phyloP scores from a whole-genome alignment of 2,113 vertebrate species.

The Barnardius zonarius region DNA sequence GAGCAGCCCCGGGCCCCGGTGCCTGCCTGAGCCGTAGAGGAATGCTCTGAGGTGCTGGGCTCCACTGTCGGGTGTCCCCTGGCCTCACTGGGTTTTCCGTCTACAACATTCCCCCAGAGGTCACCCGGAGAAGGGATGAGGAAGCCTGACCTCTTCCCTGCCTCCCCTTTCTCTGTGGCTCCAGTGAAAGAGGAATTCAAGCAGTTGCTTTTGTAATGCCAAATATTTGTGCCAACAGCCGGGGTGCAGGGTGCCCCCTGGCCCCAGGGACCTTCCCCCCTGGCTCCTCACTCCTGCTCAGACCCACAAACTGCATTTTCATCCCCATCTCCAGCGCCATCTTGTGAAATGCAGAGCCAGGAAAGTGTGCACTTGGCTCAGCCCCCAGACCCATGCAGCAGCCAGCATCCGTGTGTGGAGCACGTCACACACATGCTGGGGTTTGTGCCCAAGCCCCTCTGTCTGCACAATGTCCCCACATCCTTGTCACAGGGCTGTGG shows the following conservation, averaged over 20 bases:
- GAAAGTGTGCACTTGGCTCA: background rate
- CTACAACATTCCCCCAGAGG: background rate
- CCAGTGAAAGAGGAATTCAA: background rate
- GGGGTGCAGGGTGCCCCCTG: background rate
- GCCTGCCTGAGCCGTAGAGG: background rate
- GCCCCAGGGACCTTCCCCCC: background rate
- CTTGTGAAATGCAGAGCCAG: background rate
- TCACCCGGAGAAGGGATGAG: background rate
- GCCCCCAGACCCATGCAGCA: background rate
- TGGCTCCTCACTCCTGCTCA: accelerated
- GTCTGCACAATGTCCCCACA: accelerated
- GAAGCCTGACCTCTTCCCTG: background rate
- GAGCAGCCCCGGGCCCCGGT: background rate
- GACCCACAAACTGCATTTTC: background rate
- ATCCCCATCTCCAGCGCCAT: background rate
- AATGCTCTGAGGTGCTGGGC: accelerated
- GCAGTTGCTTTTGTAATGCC: background rate
- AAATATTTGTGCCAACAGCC: background rate
- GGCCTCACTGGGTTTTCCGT: background rate
- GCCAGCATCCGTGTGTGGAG: background rate
- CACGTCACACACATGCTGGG: accelerated
- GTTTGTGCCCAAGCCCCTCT: background rate
- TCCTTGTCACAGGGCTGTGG: background rate
- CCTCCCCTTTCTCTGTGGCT: background rate
- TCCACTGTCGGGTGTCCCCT: accelerated